Base-by-base conservation (phyloP, 2,113 vertebrate genomes). In the Acinonyx jubatus region DNA sequence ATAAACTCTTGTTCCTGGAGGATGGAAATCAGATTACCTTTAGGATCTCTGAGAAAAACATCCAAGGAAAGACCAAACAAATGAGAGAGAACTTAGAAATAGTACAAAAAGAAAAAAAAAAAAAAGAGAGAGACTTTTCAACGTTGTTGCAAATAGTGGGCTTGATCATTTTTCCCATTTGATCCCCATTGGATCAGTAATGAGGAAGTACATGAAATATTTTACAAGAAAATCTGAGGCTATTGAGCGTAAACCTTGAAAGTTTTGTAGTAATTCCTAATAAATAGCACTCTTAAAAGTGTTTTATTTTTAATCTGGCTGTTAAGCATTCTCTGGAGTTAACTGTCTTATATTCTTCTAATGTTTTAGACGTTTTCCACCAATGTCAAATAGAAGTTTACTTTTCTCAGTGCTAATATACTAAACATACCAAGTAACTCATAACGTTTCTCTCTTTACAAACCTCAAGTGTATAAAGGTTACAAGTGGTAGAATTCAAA, bases 151-250 rank as follows among this genome's bases (percentile, higher is more conserved):
- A 92, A 93, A 63, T 27, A 81, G 15, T 69, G 23, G 19, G 14
- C 45, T 87, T 66, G 36, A 29, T 55, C 41, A 48, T 79, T 36
- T 27, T 94, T 74, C 33, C 15, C n/a, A 52, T 91, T 80, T 69
- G 55, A 61, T 61, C 9, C 8, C 21, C 57, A 45, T 45, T 45
- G 9, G 8, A 61, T 61, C 21, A 82, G 36, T 41, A 84, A 94
- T 55, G 31, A 94, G 14, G 12, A 82, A 76, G n/a, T 69, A 29
- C 55, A 78, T 41, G 41, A 36, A 57, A 63, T 93, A 86, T 85
- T 86, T 96, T 74, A 89, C 79, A 69, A 81, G 52, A 85, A 89
- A 91, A 73, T 88, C 36, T 79, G 45, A 95, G 81, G 50, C 16
- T 21, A 66, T 97, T 83, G n/a, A 63, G 31, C 50, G 27, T 38